These are phyloP conservation scores for Cossypha heuglini DNA, from an alignment of 2,797 vertebrate species.

Conservation along the genomic window DNA sequence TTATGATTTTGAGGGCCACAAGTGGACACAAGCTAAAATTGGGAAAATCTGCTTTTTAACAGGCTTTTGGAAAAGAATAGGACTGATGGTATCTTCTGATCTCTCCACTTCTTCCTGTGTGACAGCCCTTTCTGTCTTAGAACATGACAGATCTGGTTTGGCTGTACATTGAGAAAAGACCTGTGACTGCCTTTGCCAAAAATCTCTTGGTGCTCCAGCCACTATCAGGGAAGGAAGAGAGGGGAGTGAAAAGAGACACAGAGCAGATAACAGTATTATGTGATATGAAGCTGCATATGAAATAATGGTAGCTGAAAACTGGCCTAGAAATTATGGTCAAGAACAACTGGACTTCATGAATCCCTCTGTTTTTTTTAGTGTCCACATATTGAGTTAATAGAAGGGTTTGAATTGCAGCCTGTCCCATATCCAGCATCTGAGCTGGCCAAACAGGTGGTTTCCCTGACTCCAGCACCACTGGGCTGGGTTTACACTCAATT, in stretches of 20 bases:
- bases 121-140: accelerated
- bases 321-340: neutral
- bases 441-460: accelerated
- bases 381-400: neutral
- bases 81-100: neutral
- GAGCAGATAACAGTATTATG: neutral
- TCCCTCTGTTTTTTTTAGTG: neutral
- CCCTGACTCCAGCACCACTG: neutral
- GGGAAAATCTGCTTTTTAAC: neutral
- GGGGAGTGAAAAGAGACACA: too few relatives aligned
- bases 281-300: neutral
- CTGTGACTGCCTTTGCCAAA: neutral
- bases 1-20: neutral
- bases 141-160: neutral
- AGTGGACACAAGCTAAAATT: neutral
- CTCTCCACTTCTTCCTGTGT: neutral
- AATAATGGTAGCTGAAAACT: neutral
- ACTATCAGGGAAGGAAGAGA: accelerated
- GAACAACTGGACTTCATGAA: neutral
- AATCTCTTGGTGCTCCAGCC: neutral
- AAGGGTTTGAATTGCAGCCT: neutral
- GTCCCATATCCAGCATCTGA: accelerated
- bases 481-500: neutral
- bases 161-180: too few relatives aligned
- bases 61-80: neutral